Percentiles rank a stretch among this genome's conserved stretches.
Conservation (phyloP, 1,140 invertebrate species). For the Drosophila erecta region DNA sequence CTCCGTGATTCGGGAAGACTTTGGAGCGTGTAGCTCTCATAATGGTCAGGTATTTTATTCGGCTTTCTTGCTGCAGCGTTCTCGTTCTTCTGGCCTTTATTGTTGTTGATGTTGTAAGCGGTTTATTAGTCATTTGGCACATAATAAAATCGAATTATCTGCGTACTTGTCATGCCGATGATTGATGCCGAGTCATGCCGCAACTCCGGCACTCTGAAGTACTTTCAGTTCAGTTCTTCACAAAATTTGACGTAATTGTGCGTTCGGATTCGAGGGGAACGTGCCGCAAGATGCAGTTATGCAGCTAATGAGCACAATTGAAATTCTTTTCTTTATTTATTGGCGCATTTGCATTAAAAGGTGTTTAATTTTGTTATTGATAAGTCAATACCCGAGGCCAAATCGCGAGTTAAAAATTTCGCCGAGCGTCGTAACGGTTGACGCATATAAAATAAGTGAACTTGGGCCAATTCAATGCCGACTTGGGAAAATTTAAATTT, state of each 20-base stretch:
- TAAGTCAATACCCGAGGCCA: conserved; percentile 26
- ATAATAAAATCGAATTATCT: conserved; percentile 59
- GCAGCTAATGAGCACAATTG: neutral
- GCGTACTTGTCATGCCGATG: conserved; percentile 54
- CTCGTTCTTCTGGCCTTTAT: conserved; percentile 17
- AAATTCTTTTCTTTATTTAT: conserved; percentile 4
- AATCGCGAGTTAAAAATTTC: conserved; percentile 20
- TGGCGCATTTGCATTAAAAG: conserved; percentile 21
- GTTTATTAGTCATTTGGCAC: conserved; percentile 61
- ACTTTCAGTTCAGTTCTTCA: conserved; percentile 31
- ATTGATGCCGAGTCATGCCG: conserved; percentile 69
- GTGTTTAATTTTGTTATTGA: conserved; percentile 25
- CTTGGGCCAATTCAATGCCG: conserved; percentile 44
- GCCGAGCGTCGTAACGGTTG: conserved; percentile 33
- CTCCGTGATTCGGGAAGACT: conserved; percentile 47
- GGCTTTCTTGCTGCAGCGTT: conserved; percentile 5
- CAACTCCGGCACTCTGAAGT: conserved; percentile 19
- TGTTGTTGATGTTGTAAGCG: conserved; percentile 18
- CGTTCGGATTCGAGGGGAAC: conserved; percentile 16
- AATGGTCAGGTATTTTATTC: conserved; percentile 56
- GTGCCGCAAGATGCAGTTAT: conserved; percentile 9
- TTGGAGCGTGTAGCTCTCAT: conserved; percentile 68
- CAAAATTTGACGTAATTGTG: conserved; percentile 43
- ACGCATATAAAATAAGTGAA: conserved; percentile 56
- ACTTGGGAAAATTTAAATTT: conserved; percentile 34